Conservation (phyloP, 2,888 invertebrate genomes). For the Synergus umbraculus region DNA sequence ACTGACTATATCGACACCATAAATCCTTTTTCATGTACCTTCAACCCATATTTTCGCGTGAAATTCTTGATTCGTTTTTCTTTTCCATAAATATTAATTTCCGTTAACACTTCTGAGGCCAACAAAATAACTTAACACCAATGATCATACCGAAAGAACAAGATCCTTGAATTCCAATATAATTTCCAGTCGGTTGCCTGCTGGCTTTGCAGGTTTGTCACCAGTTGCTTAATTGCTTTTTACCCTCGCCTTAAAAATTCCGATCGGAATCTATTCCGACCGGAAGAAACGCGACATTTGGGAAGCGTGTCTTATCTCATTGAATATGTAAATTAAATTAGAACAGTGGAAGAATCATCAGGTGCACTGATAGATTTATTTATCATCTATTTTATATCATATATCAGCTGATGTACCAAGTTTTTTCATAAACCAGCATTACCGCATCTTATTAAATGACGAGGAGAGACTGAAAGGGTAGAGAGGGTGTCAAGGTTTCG, state of each 20-base stretch:
- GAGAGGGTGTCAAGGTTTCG: conserved; percentile 20
- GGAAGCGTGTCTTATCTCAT: conserved; percentile 56
- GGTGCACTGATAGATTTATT: not conserved
- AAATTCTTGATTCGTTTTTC: conserved; percentile 1
- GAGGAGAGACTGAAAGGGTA: conserved; percentile 6
- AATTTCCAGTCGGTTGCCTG: conserved; percentile 60
- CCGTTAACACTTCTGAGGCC: conserved; percentile 19
- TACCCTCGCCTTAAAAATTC: conserved; percentile 12
- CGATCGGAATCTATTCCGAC: conserved; percentile 58
- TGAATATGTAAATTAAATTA: conserved; percentile 27
- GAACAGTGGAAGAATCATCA: not conserved
- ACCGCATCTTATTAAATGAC: not conserved
- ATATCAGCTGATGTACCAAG: too few relatives aligned
- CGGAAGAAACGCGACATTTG: conserved; percentile 66
- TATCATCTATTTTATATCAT: not conserved
- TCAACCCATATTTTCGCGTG: not conserved
- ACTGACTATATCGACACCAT: too few relatives aligned
- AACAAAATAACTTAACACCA: conserved; percentile 25
- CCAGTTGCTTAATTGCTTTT: conserved; percentile 59
- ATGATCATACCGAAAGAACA: conserved; percentile 31
- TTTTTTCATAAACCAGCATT: too few relatives aligned
- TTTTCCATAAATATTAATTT: conserved; percentile 33
- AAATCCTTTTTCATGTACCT: too few relatives aligned
- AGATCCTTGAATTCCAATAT: conserved; percentile 52
- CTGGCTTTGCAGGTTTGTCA: conserved; percentile 58